These are phyloP conservation scores for Montipora capricornis DNA, from an alignment of 64 coral and sea anemone species.

Conservation along the genomic window DNA sequence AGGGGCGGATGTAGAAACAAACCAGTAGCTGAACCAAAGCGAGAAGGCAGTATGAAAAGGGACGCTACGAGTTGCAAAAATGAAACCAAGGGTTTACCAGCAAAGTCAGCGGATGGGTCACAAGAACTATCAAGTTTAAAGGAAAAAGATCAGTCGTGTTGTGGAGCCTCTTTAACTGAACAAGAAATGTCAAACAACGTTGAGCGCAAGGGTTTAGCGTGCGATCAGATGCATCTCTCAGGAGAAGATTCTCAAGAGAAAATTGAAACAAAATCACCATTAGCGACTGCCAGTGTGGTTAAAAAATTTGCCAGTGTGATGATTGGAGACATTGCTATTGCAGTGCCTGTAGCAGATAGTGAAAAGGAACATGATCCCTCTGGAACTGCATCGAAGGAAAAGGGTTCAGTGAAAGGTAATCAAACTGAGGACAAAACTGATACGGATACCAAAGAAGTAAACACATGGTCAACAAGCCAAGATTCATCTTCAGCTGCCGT, in stretches of 20 bases:
- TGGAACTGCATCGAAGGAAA: background rate
- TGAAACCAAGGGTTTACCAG: background rate
- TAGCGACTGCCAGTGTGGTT: background rate
- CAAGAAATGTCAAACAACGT: background rate
- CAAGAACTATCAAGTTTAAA: background rate
- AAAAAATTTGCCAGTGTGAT: constrained; percentile 14
- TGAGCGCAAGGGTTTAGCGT: background rate
- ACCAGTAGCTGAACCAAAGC: background rate
- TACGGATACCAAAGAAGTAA: background rate
- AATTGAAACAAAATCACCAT: background rate
- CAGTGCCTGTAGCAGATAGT: background rate
- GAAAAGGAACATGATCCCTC: background rate
- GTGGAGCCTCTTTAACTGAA: background rate
- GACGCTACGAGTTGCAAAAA: background rate
- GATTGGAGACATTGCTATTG: constrained; percentile 29
- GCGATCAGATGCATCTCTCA: background rate
- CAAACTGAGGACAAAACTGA: background rate
- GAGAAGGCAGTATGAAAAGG: background rate
- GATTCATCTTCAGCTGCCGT: background rate
- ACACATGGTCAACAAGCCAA: background rate
- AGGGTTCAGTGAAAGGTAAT: background rate
- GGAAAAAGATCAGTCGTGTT: background rate
- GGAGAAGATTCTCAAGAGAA: background rate
- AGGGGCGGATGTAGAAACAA: background rate
- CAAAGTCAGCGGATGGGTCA: background rate